phyloP scores from a whole-genome alignment of 2,797 vertebrate species.

The Peromyscus eremicus region DNA sequence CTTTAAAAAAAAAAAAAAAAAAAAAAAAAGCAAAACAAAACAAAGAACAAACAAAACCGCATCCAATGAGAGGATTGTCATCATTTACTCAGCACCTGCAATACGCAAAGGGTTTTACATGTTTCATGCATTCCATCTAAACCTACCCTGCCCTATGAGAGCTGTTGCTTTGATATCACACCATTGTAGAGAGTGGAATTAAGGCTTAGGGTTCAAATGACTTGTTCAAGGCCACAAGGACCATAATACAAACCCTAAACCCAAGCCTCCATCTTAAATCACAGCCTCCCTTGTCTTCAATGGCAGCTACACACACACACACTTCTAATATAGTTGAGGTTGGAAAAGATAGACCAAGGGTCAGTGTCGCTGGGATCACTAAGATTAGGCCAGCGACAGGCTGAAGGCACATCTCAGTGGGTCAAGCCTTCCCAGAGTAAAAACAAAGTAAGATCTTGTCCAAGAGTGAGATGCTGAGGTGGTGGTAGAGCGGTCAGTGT shows the following conservation, averaged over 20 bases:
- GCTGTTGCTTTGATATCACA: neutral
- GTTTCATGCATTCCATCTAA: neutral
- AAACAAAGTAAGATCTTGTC: neutral
- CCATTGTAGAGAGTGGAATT: neutral
- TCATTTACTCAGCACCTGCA: neutral
- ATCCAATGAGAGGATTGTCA: neutral
- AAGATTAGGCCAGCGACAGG: neutral
- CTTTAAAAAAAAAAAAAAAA: no score
- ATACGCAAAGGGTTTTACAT: neutral
- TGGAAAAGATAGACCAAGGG: neutral
- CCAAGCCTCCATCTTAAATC: constrained; percentile 14
- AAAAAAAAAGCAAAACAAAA: neutral
- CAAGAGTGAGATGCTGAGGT: neutral
- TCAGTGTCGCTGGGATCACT: neutral
- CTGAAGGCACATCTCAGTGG: neutral
- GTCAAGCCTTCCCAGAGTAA: neutral
- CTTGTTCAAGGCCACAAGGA: neutral
- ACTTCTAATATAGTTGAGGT: neutral
- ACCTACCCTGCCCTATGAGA: neutral
- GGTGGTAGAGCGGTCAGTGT: neutral
- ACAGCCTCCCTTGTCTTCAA: neutral
- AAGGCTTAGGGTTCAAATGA: neutral
- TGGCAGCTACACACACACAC: neutral
- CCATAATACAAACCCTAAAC: neutral
- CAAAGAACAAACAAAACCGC: neutral